Base-by-base conservation (phyloP, 2,888 invertebrate species). In the Linnaemya tessellans region DNA sequence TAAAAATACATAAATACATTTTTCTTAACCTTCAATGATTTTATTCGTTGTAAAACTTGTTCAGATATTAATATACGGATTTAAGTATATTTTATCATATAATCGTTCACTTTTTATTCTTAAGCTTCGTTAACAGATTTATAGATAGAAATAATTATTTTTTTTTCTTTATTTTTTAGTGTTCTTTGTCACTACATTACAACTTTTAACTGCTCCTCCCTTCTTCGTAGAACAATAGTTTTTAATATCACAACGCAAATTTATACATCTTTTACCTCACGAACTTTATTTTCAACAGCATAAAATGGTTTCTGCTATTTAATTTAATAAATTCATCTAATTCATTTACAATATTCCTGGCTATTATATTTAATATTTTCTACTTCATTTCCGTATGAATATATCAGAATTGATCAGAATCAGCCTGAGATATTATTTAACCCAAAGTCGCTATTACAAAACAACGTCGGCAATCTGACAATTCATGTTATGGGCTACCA, bases 351-450 rank as follows among this genome's bases (percentile, higher is more conserved):
- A 38, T n/a, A 8, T 62, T 62, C 4, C 68, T 35, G 35, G 35
- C 1, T 67, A 10, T 49, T 46, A 35, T 43, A 60, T 30, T 73
- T 20, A 35, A 60, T n/a, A 20, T 71, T 71, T 67, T 79, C 64
- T 60, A 82, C 77, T 77, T 82, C 65, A 83, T 78, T 83, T 83
- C 78, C 78, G 54, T 79, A 73, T 73, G 67, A 83, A 83, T 73
- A 73, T 73, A 73, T 67, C 13, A 73, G 30, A 78, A 71, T 20
- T 49, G 51, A 73, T 67, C 13, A 73, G 30, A 78, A 71, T 20
- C 58, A 58, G 65, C 56, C 71, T 78, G 20, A 67, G 68, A 58
- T 64, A 20, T 56, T 56, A 62, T 60, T 18, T 13, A 77, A 65
- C 25, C 49, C 75, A 77, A 64, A 70, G 75, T 62, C 75, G 75